Evolutionary conservation across 2,113 vertebrate species (phyloP).

Genomic region (Tachuris rubrigastra): DNA sequence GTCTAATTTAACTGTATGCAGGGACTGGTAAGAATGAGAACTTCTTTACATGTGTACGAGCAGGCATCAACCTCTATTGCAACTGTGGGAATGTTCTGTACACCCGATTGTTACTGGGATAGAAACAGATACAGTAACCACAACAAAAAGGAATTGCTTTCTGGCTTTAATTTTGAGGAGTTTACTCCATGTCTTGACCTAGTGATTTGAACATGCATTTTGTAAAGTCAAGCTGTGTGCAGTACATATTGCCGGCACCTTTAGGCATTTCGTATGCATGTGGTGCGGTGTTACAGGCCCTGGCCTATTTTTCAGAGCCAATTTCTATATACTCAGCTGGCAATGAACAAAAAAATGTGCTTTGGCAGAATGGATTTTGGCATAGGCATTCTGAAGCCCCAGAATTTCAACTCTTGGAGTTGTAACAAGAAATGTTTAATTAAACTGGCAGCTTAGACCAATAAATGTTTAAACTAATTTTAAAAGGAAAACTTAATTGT

Average conservation of each 20-base stretch:
- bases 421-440: slow-evolving; percentile 40
- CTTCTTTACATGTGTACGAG: background rate
- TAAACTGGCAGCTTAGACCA: slow-evolving; percentile 35
- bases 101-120: background rate
- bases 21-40: background rate
- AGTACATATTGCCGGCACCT: slow-evolving; percentile 55
- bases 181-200: slow-evolving; percentile 32
- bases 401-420: slow-evolving; percentile 24
- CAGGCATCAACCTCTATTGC: fast-evolving
- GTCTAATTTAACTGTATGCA: background rate
- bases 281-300: slow-evolving; percentile 28
- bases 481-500: slow-evolving; percentile 23
- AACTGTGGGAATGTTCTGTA: background rate
- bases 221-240: slow-evolving; percentile 41
- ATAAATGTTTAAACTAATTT: slow-evolving; percentile 43
- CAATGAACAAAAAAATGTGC: slow-evolving; percentile 43
- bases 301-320: slow-evolving; percentile 54
- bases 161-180: background rate
- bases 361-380: slow-evolving; percentile 49
- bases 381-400: background rate
- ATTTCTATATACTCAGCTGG: slow-evolving; percentile 64
- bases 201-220: slow-evolving; percentile 16
- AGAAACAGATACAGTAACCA: slow-evolving; percentile 56
- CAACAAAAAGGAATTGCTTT: slow-evolving; percentile 12
- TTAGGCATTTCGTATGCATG: slow-evolving; percentile 19